phyloP scores from a whole-genome alignment of 2,888 invertebrate genomes.

The Pyrochroa serraticornis region DNA sequence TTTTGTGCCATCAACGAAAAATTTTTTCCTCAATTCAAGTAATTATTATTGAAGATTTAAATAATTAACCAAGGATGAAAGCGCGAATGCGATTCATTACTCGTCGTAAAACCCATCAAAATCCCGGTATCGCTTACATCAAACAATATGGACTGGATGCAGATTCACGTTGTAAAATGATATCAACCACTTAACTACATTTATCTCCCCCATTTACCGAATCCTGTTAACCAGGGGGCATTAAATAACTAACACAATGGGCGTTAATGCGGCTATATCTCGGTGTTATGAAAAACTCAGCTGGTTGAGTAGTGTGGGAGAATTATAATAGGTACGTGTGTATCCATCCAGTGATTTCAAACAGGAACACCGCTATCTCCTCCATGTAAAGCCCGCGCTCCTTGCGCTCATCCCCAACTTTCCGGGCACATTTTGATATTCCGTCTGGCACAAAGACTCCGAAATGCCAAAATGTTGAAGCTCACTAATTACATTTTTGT shows the following conservation, averaged over 20 bases:
- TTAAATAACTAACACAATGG: constrained; percentile 58
- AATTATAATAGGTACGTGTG: constrained; percentile 56
- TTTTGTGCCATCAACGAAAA: background rate
- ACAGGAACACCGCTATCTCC: constrained; percentile 20
- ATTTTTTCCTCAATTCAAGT: background rate
- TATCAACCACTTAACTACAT: constrained; percentile 57
- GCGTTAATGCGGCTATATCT: constrained; percentile 58
- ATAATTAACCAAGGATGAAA: constrained; percentile 10
- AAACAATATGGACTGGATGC: constrained; percentile 51
- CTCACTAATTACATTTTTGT: no score
- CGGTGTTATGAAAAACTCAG: constrained; percentile 52
- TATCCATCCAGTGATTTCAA: constrained; percentile 45
- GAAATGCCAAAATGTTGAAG: no score
- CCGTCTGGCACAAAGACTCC: no score
- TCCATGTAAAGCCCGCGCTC: background rate
- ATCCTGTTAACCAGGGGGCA: constrained; percentile 54
- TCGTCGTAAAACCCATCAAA: constrained; percentile 36
- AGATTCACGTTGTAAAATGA: constrained; percentile 56
- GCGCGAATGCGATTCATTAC: constrained; percentile 13
- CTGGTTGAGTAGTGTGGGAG: constrained; percentile 58
- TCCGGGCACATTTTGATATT: no score
- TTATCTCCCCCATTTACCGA: constrained; percentile 51
- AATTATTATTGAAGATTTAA: constrained; percentile 2
- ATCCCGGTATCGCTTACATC: constrained; percentile 44
- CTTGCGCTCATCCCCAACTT: background rate